phyloP scores from a whole-genome alignment of 2,113 vertebrate genomes.

The Cottus gobio region DNA sequence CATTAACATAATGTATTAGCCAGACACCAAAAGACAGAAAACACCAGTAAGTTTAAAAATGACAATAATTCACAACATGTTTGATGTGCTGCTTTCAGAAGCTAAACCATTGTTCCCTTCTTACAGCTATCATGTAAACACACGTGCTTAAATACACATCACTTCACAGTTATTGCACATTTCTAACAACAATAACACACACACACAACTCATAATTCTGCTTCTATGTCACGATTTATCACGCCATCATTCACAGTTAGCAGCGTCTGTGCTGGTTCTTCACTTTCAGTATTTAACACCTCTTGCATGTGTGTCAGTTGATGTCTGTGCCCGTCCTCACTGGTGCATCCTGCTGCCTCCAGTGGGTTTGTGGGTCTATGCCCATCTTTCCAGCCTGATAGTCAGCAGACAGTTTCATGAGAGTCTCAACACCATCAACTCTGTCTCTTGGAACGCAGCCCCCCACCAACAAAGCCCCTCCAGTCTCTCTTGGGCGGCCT shows the following conservation, averaged over 20 bases:
- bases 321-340: neutral
- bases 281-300: neutral
- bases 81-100: neutral
- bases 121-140: conserved; percentile 21
- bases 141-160: neutral
- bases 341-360: neutral
- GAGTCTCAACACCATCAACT: conserved; percentile 5
- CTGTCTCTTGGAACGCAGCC: conserved; percentile 11
- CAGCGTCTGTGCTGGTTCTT: neutral
- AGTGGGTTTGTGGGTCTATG: neutral
- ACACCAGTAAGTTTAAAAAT: neutral
- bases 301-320: neutral
- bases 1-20: neutral
- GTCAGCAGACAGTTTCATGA: neutral
- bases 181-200: conserved; percentile 20
- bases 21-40: neutral
- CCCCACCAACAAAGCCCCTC: neutral
- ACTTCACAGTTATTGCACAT: conserved; percentile 51
- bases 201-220: neutral
- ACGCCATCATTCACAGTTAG: neutral
- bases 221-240: neutral
- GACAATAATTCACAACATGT: conserved; percentile 2
- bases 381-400: neutral
- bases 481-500: neutral
- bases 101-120: no score